Evolutionary conservation across 2,888 invertebrate genomes (phyloP).

Genomic region (Gnatocerus cornutus): DNA sequence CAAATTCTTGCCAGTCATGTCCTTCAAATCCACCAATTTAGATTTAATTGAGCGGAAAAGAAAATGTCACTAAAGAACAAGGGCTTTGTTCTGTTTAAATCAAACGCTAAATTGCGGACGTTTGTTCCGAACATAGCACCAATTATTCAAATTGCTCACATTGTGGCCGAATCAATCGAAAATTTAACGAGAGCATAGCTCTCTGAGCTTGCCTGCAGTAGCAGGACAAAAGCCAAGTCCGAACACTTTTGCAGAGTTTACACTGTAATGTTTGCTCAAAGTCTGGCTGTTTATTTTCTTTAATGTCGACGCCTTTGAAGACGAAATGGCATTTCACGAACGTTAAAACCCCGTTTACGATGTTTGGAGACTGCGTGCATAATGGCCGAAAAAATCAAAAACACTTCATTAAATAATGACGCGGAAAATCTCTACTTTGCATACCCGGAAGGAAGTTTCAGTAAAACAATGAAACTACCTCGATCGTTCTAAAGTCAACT

Average conservation of each 20-base stretch:
- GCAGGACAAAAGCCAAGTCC: not conserved
- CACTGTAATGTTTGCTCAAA: constrained; percentile 28
- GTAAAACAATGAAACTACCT: constrained; percentile 2
- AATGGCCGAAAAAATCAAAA: not conserved
- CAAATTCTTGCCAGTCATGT: constrained; percentile 14
- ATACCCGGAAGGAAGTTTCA: constrained; percentile 9
- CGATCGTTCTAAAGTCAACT: constrained; percentile 4
- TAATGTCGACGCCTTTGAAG: constrained; percentile 19
- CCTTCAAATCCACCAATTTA: constrained; percentile 13
- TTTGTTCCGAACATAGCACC: constrained; percentile 19
- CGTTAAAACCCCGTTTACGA: constrained; percentile 12
- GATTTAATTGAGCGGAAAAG: not conserved
- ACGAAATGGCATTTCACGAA: constrained; percentile 31
- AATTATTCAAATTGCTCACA: too few species aligned
- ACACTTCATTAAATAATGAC: too few species aligned
- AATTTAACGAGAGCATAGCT: too few species aligned
- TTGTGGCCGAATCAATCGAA: too few species aligned
- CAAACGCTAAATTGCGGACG: constrained; percentile 26
- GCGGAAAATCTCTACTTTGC: not conserved
- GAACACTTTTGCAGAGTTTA: constrained; percentile 20
- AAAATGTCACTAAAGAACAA: constrained; percentile 4
- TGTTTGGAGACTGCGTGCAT: constrained; percentile 10
- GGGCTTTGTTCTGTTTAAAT: constrained; percentile 20
- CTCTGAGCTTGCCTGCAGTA: not conserved
- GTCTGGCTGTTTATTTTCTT: constrained; percentile 24